phyloP scores from a whole-genome alignment of 37 sponge, comb jelly and placozoan species.

The Aphrocallistes beatrix region DNA sequence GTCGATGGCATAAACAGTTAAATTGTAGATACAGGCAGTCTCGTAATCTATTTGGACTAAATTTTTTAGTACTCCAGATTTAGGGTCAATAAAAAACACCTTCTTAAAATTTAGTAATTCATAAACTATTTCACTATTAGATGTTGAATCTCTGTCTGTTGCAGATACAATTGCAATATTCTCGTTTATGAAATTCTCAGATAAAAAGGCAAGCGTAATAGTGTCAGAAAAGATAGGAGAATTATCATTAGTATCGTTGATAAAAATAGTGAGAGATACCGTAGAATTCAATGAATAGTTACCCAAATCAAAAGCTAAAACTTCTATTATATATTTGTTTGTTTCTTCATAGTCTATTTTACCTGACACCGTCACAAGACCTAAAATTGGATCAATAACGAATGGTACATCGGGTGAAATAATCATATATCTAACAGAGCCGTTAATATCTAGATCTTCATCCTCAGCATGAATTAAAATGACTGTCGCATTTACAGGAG shows the following conservation, averaged over 20 bases:
- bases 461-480: background rate
- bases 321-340: background rate
- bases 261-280: background rate
- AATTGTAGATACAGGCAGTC: background rate
- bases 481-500: background rate
- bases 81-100: background rate
- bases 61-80: background rate
- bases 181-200: background rate
- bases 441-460: background rate
- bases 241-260: background rate
- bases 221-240: background rate
- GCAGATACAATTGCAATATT: background rate
- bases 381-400: background rate
- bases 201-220: background rate
- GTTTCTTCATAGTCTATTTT: background rate
- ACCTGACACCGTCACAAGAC: background rate
- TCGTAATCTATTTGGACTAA: background rate
- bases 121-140: background rate
- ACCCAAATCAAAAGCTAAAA: background rate
- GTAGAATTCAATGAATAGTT: background rate
- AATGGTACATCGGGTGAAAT: background rate
- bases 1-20: background rate
- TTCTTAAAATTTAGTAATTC: background rate
- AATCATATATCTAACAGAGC: background rate
- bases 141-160: slow-evolving; percentile 1